Conservation (phyloP, 2,113 vertebrate genomes). For the Tympanuchus pallidicinctus region DNA sequence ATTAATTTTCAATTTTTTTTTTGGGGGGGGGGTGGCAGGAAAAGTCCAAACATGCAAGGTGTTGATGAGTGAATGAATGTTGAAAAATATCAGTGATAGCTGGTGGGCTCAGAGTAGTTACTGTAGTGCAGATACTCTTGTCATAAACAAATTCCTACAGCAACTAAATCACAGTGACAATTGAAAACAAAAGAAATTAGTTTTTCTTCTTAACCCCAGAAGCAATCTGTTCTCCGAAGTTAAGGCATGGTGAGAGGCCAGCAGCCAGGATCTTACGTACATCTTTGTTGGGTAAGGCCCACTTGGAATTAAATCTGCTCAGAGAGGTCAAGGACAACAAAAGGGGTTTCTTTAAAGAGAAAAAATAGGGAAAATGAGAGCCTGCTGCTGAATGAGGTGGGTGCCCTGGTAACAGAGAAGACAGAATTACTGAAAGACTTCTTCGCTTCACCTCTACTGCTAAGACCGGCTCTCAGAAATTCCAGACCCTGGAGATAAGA, state of each 20-base stretch:
- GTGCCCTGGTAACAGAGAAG: too few species aligned
- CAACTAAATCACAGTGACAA: not conserved
- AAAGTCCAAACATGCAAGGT: not conserved
- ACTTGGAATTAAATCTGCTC: too few species aligned
- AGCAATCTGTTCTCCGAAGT: not conserved
- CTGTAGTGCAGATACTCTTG: not conserved
- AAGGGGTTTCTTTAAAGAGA: too few species aligned
- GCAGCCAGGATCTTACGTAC: not conserved
- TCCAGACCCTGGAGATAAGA: too few species aligned
- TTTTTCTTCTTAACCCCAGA: not conserved
- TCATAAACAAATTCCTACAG: not conserved
- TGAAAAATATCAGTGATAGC: not conserved
- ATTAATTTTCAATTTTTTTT: not conserved
- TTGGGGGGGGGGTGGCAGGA: not conserved
- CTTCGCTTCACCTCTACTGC: too few species aligned
- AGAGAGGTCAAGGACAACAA: too few species aligned
- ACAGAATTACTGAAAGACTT: too few species aligned
- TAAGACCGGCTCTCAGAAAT: too few species aligned
- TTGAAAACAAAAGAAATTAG: not conserved
- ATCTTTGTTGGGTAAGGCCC: too few species aligned
- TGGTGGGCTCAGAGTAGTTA: not conserved
- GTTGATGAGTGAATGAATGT: not conserved
- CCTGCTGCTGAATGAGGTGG: too few species aligned
- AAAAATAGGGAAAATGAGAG: too few species aligned
- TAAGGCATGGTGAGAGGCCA: not conserved